phyloP scores from a whole-genome alignment of 1,140 invertebrate species.

The Galleria mellonella region DNA sequence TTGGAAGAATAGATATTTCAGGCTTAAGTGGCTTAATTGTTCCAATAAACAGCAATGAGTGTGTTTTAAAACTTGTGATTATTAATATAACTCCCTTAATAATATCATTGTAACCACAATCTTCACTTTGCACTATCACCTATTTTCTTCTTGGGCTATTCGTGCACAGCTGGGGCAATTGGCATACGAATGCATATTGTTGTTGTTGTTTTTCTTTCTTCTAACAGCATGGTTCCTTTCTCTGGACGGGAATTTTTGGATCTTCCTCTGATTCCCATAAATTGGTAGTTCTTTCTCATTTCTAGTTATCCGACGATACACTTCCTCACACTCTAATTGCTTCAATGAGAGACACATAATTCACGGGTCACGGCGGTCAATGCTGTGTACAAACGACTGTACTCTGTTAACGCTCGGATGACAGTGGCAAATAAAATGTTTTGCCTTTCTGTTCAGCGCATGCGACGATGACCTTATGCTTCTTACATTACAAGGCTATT shows the following conservation, averaged over 20 bases:
- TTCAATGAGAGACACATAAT: slow-evolving; percentile 61
- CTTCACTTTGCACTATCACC: slow-evolving; percentile 13
- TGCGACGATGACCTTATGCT: slow-evolving; percentile 31
- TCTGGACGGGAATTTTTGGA: slow-evolving; percentile 79
- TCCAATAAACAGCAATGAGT: too few relatives aligned
- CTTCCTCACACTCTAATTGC: slow-evolving; percentile 54
- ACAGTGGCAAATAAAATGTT: slow-evolving; percentile 32
- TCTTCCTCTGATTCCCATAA: slow-evolving; percentile 65
- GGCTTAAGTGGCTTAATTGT: too few relatives aligned
- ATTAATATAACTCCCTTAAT: too few relatives aligned
- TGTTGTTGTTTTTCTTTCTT: slow-evolving; percentile 55
- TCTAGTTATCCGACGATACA: slow-evolving; percentile 40
- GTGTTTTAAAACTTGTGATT: too few relatives aligned
- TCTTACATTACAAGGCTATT: slow-evolving; percentile 30
- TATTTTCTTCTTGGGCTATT: slow-evolving; percentile 38
- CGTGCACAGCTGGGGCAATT: slow-evolving; percentile 54
- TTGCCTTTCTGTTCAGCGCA: slow-evolving; percentile 22
- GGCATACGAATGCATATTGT: slow-evolving; percentile 46
- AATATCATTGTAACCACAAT: background rate
- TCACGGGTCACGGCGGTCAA: slow-evolving; percentile 5
- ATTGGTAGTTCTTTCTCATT: slow-evolving; percentile 40
- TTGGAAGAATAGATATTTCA: too few relatives aligned
- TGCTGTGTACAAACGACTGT: slow-evolving; percentile 16
- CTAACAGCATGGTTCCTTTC: slow-evolving; percentile 80
- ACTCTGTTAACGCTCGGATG: slow-evolving; percentile 20